A percentile compares a stretch with the other conserved stretches of the same genome.
Evolutionary conservation across 2,888 invertebrate species (phyloP).

Genomic region (Proisotoma minuta): DNA sequence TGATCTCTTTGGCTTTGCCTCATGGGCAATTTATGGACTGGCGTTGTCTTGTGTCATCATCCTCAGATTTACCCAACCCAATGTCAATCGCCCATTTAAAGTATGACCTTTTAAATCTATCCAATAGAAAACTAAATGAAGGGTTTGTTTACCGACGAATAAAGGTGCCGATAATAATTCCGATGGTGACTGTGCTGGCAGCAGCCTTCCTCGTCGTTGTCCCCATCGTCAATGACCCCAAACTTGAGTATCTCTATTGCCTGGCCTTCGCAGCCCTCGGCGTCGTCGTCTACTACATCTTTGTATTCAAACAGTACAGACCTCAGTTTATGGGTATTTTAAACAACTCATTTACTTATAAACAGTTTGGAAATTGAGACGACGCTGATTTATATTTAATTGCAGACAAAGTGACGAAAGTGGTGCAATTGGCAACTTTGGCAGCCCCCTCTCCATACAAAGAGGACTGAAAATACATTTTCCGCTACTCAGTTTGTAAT

Average conservation of each 20-base stretch:
- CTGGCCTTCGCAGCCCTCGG: conserved; percentile 52
- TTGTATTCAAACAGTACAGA: conserved; percentile 51
- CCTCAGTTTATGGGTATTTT: conserved; percentile 49
- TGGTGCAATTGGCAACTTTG: conserved; percentile 27
- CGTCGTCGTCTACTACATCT: conserved; percentile 53
- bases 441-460: conserved; percentile 39
- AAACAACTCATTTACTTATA: too few species aligned
- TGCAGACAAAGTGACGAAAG: conserved; percentile 28
- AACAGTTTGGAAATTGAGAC: too few species aligned
- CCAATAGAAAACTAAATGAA: background rate
- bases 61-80: conserved; percentile 83
- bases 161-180: conserved; percentile 51
- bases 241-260: conserved; percentile 53
- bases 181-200: conserved; percentile 51
- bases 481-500: too few species aligned
- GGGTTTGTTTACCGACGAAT: background rate
- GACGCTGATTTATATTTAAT: too few species aligned
- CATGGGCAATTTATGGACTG: conserved; percentile 95
- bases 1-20: conserved; percentile 96
- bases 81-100: conserved; percentile 88
- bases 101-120: conserved; percentile 52
- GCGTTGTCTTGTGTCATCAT: conserved; percentile 88
- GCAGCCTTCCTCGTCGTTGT: conserved; percentile 53
- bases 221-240: conserved; percentile 52
- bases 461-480: conserved; percentile 20